A percentile compares a stretch with the other conserved stretches of the same genome.
Evolutionary conservation across 2,888 invertebrate species (phyloP).

Genomic region (Xanthia togata): DNA sequence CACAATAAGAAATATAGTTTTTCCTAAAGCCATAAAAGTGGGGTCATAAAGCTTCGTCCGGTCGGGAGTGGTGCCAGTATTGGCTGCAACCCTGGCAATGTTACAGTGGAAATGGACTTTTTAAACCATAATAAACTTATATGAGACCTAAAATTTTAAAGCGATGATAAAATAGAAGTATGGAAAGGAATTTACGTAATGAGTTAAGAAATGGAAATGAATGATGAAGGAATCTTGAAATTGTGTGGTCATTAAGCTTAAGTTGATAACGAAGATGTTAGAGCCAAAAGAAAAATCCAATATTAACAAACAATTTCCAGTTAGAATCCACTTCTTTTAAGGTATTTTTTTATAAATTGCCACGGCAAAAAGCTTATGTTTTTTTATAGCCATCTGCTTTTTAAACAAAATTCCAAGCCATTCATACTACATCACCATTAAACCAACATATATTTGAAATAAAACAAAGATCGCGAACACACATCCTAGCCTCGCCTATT

Average conservation of each 20-base stretch:
- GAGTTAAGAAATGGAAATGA: conserved; percentile 26
- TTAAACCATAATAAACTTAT: conserved; percentile 63
- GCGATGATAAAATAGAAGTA: conserved; percentile 33
- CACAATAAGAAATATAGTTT: conserved; percentile 82
- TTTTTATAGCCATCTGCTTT: not conserved
- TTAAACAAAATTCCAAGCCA: conserved; percentile 11
- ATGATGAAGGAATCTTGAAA: conserved; percentile 17
- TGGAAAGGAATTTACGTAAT: conserved; percentile 40
- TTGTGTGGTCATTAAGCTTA: conserved; percentile 2
- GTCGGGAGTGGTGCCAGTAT: conserved; percentile 84
- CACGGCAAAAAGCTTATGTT: not conserved
- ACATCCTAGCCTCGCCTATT: conserved; percentile 75
- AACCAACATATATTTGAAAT: conserved; percentile 61
- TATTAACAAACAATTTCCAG: conserved; percentile 13
- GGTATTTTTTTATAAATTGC: too few relatives aligned
- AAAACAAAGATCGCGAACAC: conserved; percentile 61
- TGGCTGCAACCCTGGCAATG: conserved; percentile 71
- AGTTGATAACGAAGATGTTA: not conserved
- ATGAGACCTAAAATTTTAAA: conserved; percentile 55
- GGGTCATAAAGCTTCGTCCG: conserved; percentile 86
- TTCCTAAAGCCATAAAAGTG: conserved; percentile 87
- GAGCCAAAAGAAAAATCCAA: not conserved
- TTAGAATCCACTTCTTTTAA: conserved; percentile 26
- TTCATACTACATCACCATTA: conserved; percentile 53
- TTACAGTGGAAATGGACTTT: conserved; percentile 59